phyloP scores from a whole-genome alignment of 2,797 vertebrate species.

The Coregonus ussuriensis region DNA sequence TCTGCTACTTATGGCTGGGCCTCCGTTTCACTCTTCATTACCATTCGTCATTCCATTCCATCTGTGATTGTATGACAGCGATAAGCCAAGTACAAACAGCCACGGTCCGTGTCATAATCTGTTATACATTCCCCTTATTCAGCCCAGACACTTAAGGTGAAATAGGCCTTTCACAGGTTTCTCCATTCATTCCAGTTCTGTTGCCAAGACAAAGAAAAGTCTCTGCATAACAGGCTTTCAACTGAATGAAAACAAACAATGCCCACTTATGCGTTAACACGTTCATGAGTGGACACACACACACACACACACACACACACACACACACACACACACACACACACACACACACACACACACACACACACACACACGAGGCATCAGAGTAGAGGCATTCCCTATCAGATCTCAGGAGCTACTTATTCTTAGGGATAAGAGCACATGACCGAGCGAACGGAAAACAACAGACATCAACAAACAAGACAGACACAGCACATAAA shows the following conservation, averaged over 20 bases:
- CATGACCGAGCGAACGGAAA: conserved; percentile 54
- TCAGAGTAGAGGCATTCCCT: conserved; percentile 31
- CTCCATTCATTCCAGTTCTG: background rate
- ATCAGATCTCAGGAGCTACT: conserved; percentile 45
- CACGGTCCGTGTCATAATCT: background rate
- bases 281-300: conserved; percentile 1
- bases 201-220: conserved; percentile 6
- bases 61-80: background rate
- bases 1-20: background rate
- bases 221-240: conserved; percentile 4
- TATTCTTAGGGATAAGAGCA: conserved; percentile 55
- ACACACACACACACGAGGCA: background rate
- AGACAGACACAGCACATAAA: conserved; percentile 10
- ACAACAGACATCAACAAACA: conserved; percentile 29
- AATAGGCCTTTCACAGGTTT: background rate
- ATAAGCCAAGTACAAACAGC: background rate
- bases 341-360: background rate
- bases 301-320: conserved; percentile 1
- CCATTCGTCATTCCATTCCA: too few relatives aligned
- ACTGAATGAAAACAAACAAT: conserved; percentile 10
- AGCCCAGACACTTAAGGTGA: background rate
- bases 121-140: background rate
- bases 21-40: background rate
- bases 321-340: background rate
- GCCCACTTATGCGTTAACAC: background rate